Percentiles rank a stretch among this genome's conserved stretches.
These are phyloP conservation scores for Drosophila putrida DNA, from an alignment of 2,888 invertebrate species.

Conservation along the genomic window DNA sequence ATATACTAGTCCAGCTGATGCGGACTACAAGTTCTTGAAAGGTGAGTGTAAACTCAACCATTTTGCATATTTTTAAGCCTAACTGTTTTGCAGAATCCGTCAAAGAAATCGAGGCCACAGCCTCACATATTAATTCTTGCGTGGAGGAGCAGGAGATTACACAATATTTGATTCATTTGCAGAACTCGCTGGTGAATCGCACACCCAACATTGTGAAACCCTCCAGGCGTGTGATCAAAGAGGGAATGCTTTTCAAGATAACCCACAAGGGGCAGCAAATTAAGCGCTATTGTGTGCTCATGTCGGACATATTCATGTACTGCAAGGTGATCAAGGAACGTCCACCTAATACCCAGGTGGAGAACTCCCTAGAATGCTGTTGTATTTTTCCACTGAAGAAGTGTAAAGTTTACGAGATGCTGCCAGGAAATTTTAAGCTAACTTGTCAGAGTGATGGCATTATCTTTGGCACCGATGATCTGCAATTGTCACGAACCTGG, in stretches of 20 bases:
- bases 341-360: slow-evolving; percentile 86
- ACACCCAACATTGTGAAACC: slow-evolving; percentile 89
- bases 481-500: slow-evolving; percentile 87
- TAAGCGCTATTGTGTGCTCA: slow-evolving; percentile 89
- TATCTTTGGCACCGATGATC: slow-evolving; percentile 87
- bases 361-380: slow-evolving; percentile 88
- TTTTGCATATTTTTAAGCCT: not conserved
- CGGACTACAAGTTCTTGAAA: slow-evolving; percentile 87
- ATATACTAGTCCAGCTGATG: slow-evolving; percentile 87
- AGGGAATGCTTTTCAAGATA: slow-evolving; percentile 88
- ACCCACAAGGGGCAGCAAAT: slow-evolving; percentile 86
- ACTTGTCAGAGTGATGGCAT: slow-evolving; percentile 87
- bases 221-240: slow-evolving; percentile 89
- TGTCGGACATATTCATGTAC: slow-evolving; percentile 91
- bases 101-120: slow-evolving; percentile 89
- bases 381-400: slow-evolving; percentile 90
- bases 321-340: slow-evolving; percentile 88
- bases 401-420: slow-evolving; percentile 88
- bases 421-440: slow-evolving; percentile 87
- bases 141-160: slow-evolving; percentile 91
- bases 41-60: slow-evolving; percentile 78
- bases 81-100: slow-evolving; percentile 87
- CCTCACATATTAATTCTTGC: slow-evolving; percentile 90
- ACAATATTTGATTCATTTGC: slow-evolving; percentile 89
- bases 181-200: slow-evolving; percentile 88